phyloP scores from a whole-genome alignment of 2,888 invertebrate species.

The Perizoma flavofasciatum region DNA sequence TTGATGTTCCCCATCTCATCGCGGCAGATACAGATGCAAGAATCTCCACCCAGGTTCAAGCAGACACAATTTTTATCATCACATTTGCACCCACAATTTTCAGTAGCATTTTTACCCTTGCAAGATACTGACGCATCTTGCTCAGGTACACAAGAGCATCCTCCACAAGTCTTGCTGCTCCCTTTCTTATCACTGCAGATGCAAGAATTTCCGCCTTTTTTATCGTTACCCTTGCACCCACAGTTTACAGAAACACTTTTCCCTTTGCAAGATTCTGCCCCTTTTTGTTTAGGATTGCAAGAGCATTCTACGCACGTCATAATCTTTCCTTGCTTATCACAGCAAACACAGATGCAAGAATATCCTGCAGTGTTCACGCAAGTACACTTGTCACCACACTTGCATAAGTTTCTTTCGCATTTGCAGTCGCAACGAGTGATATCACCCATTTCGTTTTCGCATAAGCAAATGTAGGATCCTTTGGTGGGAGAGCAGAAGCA shows the following conservation, averaged over 20 bases:
- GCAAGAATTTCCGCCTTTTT: slow-evolving; percentile 38
- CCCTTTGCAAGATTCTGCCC: slow-evolving; percentile 29
- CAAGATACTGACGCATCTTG: slow-evolving; percentile 26
- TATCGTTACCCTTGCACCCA: slow-evolving; percentile 30
- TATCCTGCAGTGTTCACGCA: slow-evolving; percentile 50
- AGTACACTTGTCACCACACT: slow-evolving; percentile 45
- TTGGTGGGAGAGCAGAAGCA: slow-evolving; percentile 47
- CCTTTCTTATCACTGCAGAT: slow-evolving; percentile 42
- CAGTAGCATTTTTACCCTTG: slow-evolving; percentile 1
- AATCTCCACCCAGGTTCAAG: not conserved
- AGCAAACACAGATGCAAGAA: slow-evolving; percentile 43
- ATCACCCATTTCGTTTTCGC: slow-evolving; percentile 40
- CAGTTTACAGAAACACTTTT: slow-evolving; percentile 8
- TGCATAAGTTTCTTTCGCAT: slow-evolving; percentile 43
- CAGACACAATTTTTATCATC: no score
- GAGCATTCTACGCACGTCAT: slow-evolving; percentile 44
- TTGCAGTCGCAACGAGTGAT: slow-evolving; percentile 45
- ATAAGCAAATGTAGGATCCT: slow-evolving; percentile 47
- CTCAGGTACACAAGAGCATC: slow-evolving; percentile 38
- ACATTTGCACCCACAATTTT: no score
- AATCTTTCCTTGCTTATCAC: slow-evolving; percentile 37
- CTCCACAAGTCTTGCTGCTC: slow-evolving; percentile 39
- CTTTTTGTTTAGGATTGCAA: slow-evolving; percentile 31
- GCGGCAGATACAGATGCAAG: not conserved
- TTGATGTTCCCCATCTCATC: no score